These are phyloP conservation scores for Gymnarchus niloticus DNA, from an alignment of 2,113 vertebrate genomes.

Conservation along the genomic window DNA sequence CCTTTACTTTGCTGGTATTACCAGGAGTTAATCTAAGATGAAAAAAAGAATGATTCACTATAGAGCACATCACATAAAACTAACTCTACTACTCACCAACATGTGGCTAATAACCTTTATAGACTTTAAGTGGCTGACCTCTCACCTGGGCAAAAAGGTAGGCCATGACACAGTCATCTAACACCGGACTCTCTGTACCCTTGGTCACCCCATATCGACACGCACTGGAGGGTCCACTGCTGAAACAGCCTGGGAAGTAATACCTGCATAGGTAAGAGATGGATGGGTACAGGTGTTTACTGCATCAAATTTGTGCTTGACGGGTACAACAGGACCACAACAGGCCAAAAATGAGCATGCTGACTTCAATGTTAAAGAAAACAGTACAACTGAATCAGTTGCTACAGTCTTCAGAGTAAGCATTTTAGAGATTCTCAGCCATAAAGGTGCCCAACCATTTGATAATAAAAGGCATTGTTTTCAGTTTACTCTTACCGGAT, in stretches of 20 bases:
- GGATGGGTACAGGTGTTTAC: neutral
- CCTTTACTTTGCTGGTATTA: neutral
- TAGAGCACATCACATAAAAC: no score
- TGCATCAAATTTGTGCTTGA: neutral
- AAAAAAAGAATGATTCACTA: no score
- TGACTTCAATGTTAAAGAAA: neutral
- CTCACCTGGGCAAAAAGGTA: slow-evolving; percentile 90
- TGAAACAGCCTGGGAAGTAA: slow-evolving; percentile 90
- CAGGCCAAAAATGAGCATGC: neutral
- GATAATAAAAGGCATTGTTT: neutral
- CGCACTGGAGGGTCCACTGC: slow-evolving; percentile 66
- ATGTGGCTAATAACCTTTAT: neutral
- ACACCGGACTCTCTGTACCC: slow-evolving; percentile 76
- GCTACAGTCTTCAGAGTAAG: neutral
- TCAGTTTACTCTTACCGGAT: slow-evolving; percentile 64
- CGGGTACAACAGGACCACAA: neutral
- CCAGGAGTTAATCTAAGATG: neutral
- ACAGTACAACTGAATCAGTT: neutral
- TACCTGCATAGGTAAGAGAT: slow-evolving; percentile 58
- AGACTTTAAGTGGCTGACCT: neutral
- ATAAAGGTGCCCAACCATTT: neutral
- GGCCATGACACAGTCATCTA: slow-evolving; percentile 83
- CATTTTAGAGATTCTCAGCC: neutral
- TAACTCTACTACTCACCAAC: neutral
- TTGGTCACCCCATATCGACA: slow-evolving; percentile 79